A percentile compares a stretch with the other conserved stretches of the same genome.
Conservation (phyloP, 2,888 invertebrate genomes). For the Cotesia congregata region DNA sequence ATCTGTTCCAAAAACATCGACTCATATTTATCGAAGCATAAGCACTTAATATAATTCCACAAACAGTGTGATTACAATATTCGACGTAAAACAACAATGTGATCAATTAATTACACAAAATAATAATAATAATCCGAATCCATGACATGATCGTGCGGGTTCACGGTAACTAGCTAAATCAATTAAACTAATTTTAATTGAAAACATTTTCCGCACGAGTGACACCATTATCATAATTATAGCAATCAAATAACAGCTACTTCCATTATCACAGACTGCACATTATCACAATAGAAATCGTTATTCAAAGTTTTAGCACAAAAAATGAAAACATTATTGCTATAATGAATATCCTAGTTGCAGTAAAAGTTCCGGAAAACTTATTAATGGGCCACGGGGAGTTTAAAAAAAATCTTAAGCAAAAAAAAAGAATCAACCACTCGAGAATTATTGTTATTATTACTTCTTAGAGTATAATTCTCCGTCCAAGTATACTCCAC, state of each 20-base stretch:
- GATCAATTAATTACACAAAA: neutral
- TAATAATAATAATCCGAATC: neutral
- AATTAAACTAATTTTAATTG: neutral
- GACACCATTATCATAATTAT: neutral
- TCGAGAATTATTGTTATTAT: constrained; percentile 6
- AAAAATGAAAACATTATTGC: neutral
- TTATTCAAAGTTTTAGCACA: neutral
- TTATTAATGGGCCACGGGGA: neutral
- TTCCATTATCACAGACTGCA: neutral
- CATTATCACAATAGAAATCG: no score
- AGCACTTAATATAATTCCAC: neutral
- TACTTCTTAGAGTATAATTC: neutral
- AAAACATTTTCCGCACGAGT: neutral
- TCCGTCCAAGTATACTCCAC: neutral
- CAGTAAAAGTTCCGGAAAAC: neutral
- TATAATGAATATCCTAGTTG: neutral
- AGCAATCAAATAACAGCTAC: neutral
- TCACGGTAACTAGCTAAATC: neutral
- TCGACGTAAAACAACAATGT: neutral
- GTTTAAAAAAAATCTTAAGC: constrained; percentile 11
- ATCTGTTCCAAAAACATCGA: no score
- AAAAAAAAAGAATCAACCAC: neutral
- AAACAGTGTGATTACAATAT: neutral
- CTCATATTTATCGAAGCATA: no score
- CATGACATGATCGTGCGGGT: neutral